Evolutionary conservation across 2,888 invertebrate species (phyloP).

Genomic region (Mamestra brassicae): DNA sequence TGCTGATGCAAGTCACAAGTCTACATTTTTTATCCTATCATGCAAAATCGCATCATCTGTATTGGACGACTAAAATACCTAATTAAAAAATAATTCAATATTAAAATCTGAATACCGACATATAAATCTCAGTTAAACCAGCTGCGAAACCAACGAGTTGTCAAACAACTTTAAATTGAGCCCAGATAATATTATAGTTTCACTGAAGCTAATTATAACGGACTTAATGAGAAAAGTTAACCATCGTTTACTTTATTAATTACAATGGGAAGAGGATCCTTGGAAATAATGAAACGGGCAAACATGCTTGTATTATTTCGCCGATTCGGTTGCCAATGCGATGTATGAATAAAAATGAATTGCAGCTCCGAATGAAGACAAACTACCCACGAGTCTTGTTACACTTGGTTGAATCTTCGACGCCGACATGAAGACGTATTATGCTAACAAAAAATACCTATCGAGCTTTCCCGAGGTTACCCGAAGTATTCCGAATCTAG

Average conservation of each 20-base stretch:
- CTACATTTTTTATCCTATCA: too few relatives aligned
- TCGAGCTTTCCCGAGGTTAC: slow-evolving; percentile 24
- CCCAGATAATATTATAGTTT: slow-evolving; percentile 55
- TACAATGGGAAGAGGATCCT: slow-evolving; percentile 46
- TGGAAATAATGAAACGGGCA: slow-evolving; percentile 42
- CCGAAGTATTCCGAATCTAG: slow-evolving; percentile 27
- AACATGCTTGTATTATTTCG: slow-evolving; percentile 42
- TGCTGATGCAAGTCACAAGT: too few relatives aligned
- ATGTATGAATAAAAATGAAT: slow-evolving; percentile 69
- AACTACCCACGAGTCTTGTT: slow-evolving; percentile 65
- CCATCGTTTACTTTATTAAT: slow-evolving; percentile 56
- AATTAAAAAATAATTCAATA: background rate
- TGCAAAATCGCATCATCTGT: background rate
- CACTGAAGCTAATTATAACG: slow-evolving; percentile 55
- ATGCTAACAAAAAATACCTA: slow-evolving; percentile 73
- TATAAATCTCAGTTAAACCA: background rate
- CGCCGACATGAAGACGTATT: slow-evolving; percentile 77
- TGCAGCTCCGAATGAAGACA: slow-evolving; percentile 71
- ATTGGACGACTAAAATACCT: background rate
- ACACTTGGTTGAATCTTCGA: slow-evolving; percentile 71
- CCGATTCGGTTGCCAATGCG: slow-evolving; percentile 11
- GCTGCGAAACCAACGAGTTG: slow-evolving; percentile 33
- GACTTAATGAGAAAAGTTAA: slow-evolving; percentile 62
- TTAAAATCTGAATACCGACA: background rate
- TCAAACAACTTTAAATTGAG: slow-evolving; percentile 57